These are phyloP conservation scores for Cotesia glomerata DNA, from an alignment of 1,140 invertebrate species.

Conservation along the genomic window DNA sequence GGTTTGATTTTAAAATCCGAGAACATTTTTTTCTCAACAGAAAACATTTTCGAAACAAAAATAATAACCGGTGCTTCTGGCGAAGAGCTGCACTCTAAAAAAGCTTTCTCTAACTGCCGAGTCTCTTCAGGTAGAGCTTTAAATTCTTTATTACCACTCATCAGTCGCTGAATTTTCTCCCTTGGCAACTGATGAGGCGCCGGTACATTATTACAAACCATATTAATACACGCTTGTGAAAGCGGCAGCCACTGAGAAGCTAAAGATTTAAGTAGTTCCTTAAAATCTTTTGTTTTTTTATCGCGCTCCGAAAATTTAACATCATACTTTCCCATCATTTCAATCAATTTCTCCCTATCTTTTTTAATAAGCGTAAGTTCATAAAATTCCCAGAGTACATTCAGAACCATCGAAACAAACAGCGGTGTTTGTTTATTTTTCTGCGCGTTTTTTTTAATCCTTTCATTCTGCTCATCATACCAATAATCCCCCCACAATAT, in stretches of 20 bases:
- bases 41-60: constrained; percentile 96
- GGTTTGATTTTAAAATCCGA: constrained; percentile 77
- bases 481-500: constrained; percentile 97
- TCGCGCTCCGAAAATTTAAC: constrained; percentile 81
- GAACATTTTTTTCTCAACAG: constrained; percentile 73
- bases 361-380: constrained; percentile 79
- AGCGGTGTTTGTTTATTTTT: constrained; percentile 94
- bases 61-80: constrained; percentile 79
- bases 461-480: constrained; percentile 85
- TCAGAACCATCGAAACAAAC: constrained; percentile 94
- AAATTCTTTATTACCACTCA: constrained; percentile 69
- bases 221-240: constrained; percentile 78
- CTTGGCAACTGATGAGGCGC: constrained; percentile 78
- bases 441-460: constrained; percentile 89
- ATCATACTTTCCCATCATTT: constrained; percentile 82
- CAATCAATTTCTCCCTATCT: constrained; percentile 82
- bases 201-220: constrained; percentile 82
- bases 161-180: constrained; percentile 71
- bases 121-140: constrained; percentile 74
- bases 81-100: constrained; percentile 74
- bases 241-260: constrained; percentile 90
- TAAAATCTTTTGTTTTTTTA: constrained; percentile 77
- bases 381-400: constrained; percentile 94
- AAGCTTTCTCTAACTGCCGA: constrained; percentile 76
- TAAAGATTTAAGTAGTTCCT: constrained; percentile 80